A percentile compares a stretch with the other conserved stretches of the same genome.
Evolutionary conservation across 2,888 invertebrate species (phyloP).

Genomic region (Meloe dianella): DNA sequence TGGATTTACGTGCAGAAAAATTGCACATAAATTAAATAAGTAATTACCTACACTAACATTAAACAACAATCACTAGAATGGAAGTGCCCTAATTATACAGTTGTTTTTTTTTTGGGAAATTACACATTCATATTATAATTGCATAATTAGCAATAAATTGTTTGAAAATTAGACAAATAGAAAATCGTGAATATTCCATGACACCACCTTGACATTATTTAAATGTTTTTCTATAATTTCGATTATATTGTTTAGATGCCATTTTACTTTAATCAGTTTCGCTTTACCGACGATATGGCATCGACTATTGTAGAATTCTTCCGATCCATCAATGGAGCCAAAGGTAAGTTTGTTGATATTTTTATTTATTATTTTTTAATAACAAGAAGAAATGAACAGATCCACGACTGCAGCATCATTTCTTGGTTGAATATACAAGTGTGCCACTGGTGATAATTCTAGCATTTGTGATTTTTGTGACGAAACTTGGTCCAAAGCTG

Average conservation of each 20-base stretch:
- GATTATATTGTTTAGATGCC: not conserved
- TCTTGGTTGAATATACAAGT: not conserved
- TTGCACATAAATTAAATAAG: not conserved
- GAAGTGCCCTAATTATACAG: not conserved
- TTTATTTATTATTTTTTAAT: not conserved
- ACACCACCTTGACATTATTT: conserved; percentile 6
- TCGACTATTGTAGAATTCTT: not conserved
- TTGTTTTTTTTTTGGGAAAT: not conserved
- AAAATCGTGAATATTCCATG: not conserved
- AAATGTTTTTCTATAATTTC: not conserved
- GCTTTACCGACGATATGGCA: not conserved
- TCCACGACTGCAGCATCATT: not conserved
- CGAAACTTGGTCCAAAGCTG: conserved; percentile 64
- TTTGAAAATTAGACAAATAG: not conserved
- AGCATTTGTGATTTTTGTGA: not conserved
- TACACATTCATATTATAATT: not conserved
- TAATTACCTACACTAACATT: not conserved
- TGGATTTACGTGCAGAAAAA: not conserved
- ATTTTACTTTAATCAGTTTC: not conserved
- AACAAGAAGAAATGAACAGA: not conserved
- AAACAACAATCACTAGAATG: not conserved
- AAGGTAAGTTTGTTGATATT: not conserved
- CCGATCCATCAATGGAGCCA: not conserved
- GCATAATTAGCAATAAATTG: not conserved
- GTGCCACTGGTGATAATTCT: not conserved